phyloP scores from a whole-genome alignment of 2,888 invertebrate genomes.

The Glaucopsyche alexis region DNA sequence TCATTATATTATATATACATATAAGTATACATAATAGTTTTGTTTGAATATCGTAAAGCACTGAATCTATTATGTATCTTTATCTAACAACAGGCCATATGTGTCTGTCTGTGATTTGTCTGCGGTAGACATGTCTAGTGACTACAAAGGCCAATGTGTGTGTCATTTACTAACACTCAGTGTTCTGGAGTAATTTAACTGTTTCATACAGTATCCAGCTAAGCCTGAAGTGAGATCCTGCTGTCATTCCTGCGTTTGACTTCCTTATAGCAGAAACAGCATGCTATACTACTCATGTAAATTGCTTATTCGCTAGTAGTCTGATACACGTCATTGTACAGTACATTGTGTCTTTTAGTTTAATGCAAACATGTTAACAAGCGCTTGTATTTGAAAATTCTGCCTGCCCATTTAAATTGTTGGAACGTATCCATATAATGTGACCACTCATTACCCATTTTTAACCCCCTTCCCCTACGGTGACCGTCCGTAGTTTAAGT shows the following conservation, averaged over 20 bases:
- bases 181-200: conserved; percentile 12
- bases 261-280: not conserved
- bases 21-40: no score
- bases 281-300: not conserved
- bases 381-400: no score
- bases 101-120: conserved; percentile 18
- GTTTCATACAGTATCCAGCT: not conserved
- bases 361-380: no score
- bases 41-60: not conserved
- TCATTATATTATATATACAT: no score
- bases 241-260: not conserved
- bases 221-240: not conserved
- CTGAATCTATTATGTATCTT: not conserved
- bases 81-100: not conserved
- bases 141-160: conserved; percentile 1
- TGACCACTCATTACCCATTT: no score
- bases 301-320: no score
- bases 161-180: conserved; percentile 9
- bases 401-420: no score
- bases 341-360: no score
- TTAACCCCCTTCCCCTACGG: no score
- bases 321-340: no score
- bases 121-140: conserved; percentile 2
- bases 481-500: no score
- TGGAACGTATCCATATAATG: no score